A percentile compares a stretch with the other conserved stretches of the same genome.
These are phyloP conservation scores for Triops longicaudatus DNA, from an alignment of 1,140 invertebrate genomes.

Conservation along the genomic window DNA sequence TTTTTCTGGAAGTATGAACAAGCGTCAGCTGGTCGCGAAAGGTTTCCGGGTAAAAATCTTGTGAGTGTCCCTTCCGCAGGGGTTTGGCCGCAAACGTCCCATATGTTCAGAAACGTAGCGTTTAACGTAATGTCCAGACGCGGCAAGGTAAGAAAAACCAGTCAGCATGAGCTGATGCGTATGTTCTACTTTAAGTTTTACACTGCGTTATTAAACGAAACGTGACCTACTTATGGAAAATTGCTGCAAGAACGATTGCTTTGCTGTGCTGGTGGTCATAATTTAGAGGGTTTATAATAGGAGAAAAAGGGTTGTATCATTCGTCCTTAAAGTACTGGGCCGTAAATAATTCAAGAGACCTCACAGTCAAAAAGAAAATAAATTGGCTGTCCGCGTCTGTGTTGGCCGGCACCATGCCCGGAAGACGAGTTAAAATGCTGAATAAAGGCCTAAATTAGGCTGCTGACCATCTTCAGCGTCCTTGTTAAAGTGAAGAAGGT, in stretches of 20 bases:
- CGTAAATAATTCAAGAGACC: background rate
- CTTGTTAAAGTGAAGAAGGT: background rate
- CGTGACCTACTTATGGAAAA: background rate
- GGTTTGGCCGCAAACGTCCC: background rate
- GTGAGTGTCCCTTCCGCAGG: background rate
- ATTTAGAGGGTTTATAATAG: background rate
- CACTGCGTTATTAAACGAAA: background rate
- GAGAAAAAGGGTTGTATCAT: background rate
- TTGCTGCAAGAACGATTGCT: background rate
- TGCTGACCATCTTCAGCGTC: background rate
- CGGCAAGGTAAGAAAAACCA: background rate
- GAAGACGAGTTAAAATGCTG: too few species aligned
- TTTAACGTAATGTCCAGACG: background rate
- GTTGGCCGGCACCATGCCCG: too few species aligned
- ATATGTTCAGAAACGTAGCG: background rate
- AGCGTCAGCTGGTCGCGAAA: background rate
- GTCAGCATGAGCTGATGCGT: background rate
- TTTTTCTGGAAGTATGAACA: background rate
- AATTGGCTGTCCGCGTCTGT: too few species aligned
- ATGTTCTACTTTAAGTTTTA: background rate
- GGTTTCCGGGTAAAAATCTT: background rate
- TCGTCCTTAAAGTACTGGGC: background rate
- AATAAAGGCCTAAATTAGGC: too few species aligned
- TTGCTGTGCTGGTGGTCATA: background rate
- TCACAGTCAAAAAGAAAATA: too few species aligned